phyloP scores from a whole-genome alignment of 2,797 vertebrate species.

The Oreochromis mossambicus region DNA sequence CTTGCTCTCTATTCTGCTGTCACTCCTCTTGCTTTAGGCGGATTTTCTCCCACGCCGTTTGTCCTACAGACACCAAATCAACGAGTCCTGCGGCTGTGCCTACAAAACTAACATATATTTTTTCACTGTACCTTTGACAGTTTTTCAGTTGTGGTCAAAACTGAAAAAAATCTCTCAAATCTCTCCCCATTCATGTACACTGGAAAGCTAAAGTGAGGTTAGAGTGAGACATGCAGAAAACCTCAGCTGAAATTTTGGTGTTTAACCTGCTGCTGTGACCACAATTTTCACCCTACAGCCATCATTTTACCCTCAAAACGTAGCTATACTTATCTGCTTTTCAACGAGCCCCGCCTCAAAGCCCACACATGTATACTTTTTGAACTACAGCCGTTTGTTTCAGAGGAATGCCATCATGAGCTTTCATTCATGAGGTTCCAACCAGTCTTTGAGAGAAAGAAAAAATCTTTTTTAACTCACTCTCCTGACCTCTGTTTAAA shows the following conservation, averaged over 20 bases:
- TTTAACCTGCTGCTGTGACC: accelerated
- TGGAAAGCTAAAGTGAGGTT: neutral
- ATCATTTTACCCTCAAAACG: neutral
- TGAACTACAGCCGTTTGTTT: accelerated
- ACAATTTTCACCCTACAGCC: accelerated
- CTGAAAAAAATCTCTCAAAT: neutral
- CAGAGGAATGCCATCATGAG: accelerated
- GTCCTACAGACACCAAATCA: too few relatives aligned
- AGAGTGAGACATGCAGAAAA: neutral
- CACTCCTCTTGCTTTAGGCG: neutral
- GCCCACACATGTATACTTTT: neutral
- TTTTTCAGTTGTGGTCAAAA: neutral
- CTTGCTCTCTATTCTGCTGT: neutral
- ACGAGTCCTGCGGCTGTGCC: too few relatives aligned
- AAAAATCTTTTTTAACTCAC: neutral
- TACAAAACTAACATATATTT: too few relatives aligned
- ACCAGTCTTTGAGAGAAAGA: neutral
- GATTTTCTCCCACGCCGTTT: neutral
- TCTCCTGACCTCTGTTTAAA: neutral
- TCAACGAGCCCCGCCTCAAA: neutral
- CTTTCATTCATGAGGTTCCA: neutral
- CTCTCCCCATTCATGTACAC: neutral
- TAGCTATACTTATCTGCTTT: accelerated
- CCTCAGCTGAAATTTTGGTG: accelerated
- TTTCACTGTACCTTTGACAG: accelerated